Percentiles rank a stretch among this genome's conserved stretches.
These are phyloP conservation scores for Trogon surrucura DNA, from an alignment of 2,113 vertebrate genomes.

Conservation along the genomic window DNA sequence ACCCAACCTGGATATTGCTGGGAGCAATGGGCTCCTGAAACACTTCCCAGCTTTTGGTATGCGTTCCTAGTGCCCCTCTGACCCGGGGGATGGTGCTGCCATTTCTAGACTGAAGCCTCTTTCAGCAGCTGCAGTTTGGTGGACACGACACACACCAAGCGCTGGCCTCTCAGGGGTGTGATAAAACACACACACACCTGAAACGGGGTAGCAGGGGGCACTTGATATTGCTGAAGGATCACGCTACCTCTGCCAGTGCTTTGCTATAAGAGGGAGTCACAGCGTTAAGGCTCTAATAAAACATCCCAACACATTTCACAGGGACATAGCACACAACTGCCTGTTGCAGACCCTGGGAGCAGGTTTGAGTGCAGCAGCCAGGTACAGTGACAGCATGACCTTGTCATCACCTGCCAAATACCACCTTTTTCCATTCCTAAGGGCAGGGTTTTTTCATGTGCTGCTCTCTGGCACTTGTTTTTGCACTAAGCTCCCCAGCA, in stretches of 20 bases:
- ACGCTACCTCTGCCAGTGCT: background rate
- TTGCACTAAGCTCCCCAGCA: background rate
- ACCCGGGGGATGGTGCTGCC: background rate
- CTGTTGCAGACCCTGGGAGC: background rate
- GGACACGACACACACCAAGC: background rate
- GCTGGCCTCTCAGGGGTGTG: background rate
- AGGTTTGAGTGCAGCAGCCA: background rate
- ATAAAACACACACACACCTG: background rate
- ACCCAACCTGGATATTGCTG: background rate
- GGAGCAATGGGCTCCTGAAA: background rate
- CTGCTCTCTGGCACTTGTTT: background rate
- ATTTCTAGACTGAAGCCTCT: background rate
- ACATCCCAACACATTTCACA: fast-evolving
- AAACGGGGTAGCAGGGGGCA: background rate
- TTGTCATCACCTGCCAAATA: background rate
- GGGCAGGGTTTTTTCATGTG: background rate
- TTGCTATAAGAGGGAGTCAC: background rate
- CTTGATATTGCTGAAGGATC: fast-evolving
- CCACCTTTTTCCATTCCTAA: background rate
- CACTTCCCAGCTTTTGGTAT: background rate
- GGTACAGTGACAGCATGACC: background rate
- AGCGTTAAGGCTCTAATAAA: background rate
- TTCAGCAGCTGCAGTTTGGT: background rate
- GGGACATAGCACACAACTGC: fast-evolving
- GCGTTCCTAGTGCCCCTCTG: background rate